Evolutionary conservation across 1,140 invertebrate species (phyloP).

Genomic region (Drosophila subpulchrella): DNA sequence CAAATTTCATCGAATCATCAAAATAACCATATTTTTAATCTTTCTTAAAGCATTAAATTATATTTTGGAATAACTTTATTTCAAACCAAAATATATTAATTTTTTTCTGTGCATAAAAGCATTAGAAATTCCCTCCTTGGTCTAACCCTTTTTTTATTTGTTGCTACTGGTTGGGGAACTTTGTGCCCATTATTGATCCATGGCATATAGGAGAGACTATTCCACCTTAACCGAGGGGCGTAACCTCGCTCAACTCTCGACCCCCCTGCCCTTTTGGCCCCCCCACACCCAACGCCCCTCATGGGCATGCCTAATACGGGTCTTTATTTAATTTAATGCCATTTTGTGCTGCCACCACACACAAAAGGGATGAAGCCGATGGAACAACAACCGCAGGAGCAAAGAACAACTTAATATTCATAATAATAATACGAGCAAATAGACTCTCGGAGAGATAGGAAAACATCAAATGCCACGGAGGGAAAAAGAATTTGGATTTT

Average conservation of each 20-base stretch:
- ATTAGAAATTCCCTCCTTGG: conserved; percentile 52
- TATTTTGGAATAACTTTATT: too few relatives aligned
- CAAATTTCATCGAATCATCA: too few relatives aligned
- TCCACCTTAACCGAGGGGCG: conserved; percentile 46
- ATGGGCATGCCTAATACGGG: conserved; percentile 74
- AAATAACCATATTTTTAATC: too few relatives aligned
- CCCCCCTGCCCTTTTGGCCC: conserved; percentile 1
- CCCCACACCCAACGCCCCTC: not conserved
- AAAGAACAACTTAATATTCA: conserved; percentile 31
- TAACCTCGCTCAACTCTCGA: conserved; percentile 35
- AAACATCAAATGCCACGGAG: conserved; percentile 4
- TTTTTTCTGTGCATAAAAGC: conserved; percentile 21
- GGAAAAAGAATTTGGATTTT: not conserved
- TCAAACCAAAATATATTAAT: not conserved
- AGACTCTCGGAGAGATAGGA: conserved; percentile 7
- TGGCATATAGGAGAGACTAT: conserved; percentile 32
- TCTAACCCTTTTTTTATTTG: conserved; percentile 55
- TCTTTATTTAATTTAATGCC: conserved; percentile 80
- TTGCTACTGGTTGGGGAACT: conserved; percentile 59
- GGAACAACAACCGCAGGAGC: conserved; percentile 9
- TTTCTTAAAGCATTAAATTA: too few relatives aligned
- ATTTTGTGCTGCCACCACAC: conserved; percentile 65
- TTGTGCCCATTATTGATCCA: conserved; percentile 80
- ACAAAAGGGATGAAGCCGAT: conserved; percentile 15
- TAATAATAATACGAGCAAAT: conserved; percentile 25